Evolutionary conservation across 2,888 invertebrate genomes (phyloP).

Genomic region (Heteromyza rotundicornis): DNA sequence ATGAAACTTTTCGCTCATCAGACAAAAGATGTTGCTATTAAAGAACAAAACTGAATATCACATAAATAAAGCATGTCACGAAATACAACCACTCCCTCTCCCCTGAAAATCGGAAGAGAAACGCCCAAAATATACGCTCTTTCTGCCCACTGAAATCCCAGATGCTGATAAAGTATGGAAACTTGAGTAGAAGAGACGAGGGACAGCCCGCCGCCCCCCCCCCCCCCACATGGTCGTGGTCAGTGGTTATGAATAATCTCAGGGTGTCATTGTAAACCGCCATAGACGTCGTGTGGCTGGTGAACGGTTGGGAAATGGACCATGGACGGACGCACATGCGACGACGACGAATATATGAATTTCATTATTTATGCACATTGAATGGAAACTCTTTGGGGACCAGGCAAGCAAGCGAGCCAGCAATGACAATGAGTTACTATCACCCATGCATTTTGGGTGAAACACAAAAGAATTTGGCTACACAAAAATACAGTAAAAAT

Average conservation of each 20-base stretch:
- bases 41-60: no score
- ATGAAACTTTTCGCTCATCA: no score
- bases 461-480: not conserved
- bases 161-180: not conserved
- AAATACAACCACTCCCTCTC: no score
- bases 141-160: no score
- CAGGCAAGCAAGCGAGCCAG: no score
- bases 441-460: not conserved
- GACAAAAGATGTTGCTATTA: no score
- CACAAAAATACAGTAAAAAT: not conserved
- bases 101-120: no score
- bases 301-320: not conserved
- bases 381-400: conserved; percentile 14
- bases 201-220: not conserved
- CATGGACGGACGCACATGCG: not conserved
- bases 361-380: conserved; percentile 22
- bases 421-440: conserved; percentile 19
- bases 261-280: not conserved
- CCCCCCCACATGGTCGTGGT: not conserved
- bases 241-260: conserved; percentile 4
- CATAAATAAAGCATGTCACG: no score
- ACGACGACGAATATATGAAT: not conserved
- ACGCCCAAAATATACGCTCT: no score
- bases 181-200: not conserved
- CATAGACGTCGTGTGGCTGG: not conserved